Percentiles rank a stretch among this genome's conserved stretches.
phyloP scores from a whole-genome alignment of 1,140 invertebrate genomes.

The Parapsyche elsis region DNA sequence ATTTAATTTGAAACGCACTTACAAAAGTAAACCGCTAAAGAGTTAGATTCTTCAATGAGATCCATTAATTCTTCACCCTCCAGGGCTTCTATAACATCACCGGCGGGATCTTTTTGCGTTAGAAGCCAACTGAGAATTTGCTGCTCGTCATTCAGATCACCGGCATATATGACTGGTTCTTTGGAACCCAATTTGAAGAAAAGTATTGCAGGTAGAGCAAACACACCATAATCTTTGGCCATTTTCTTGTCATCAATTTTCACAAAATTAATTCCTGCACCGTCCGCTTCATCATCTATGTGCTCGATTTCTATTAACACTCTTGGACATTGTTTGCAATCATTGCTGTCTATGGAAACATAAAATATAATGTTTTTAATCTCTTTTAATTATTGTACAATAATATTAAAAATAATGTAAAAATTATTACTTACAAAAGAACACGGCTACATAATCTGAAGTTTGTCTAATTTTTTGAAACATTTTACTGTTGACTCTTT shows the following conservation, averaged over 20 bases:
- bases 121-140: conserved; percentile 90
- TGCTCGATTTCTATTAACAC: conserved; percentile 91
- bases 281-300: conserved; percentile 92
- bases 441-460: conserved; percentile 92
- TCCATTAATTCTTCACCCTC: conserved; percentile 85
- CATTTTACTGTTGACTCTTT: conserved; percentile 93
- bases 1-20: conserved; percentile 65
- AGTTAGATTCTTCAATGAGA: conserved; percentile 84
- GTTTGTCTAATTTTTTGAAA: conserved; percentile 91
- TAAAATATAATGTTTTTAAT: not conserved
- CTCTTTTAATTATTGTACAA: not conserved
- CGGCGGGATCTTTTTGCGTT: conserved; percentile 89
- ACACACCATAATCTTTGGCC: conserved; percentile 88
- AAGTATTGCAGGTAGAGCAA: conserved; percentile 87
- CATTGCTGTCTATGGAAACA: conserved; percentile 82
- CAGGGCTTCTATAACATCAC: conserved; percentile 89
- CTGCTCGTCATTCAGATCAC: conserved; percentile 90
- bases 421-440: conserved; percentile 84
- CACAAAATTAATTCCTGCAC: conserved; percentile 93
- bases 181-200: conserved; percentile 90
- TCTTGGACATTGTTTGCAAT: conserved; percentile 92
- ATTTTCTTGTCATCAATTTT: conserved; percentile 90
- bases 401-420: conserved; percentile 14
- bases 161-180: conserved; percentile 93
- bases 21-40: conserved; percentile 93